phyloP scores from a whole-genome alignment of 2,797 vertebrate species.

The Spatula clypeata region DNA sequence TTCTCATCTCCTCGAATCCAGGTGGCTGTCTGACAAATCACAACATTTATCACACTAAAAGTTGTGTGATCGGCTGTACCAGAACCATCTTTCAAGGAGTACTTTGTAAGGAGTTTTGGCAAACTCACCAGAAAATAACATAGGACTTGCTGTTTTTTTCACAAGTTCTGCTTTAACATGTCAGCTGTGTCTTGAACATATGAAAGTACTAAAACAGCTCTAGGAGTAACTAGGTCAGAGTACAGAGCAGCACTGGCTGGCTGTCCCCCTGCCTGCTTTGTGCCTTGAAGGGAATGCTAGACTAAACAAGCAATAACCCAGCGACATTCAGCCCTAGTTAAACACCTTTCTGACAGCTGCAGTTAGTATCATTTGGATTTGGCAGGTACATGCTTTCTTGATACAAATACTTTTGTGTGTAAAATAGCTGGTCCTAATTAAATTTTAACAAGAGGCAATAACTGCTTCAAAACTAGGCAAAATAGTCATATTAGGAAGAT shows the following conservation, averaged over 20 bases:
- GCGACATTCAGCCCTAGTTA: neutral
- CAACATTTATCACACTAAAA: neutral
- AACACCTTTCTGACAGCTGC: neutral
- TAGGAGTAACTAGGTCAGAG: neutral
- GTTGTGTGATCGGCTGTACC: neutral
- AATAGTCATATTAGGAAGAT: neutral
- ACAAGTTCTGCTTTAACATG: neutral
- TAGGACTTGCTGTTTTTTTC: neutral
- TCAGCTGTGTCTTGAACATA: neutral
- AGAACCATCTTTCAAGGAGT: neutral
- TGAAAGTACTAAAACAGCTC: neutral
- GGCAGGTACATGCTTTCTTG: neutral
- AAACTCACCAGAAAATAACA: neutral
- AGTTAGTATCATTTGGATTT: neutral
- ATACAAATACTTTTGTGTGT: conserved; percentile 10
- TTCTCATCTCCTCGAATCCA: conserved; percentile 64
- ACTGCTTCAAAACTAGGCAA: conserved; percentile 12
- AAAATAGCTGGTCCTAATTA: conserved; percentile 34
- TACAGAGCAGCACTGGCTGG: neutral
- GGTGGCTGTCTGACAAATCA: conserved; percentile 66
- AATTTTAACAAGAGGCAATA: conserved; percentile 21
- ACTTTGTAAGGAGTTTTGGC: conserved; percentile 3
- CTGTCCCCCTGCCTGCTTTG: neutral
- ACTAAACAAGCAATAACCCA: conserved; percentile 11
- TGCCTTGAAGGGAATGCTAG: neutral